These are phyloP conservation scores for Eupithecia dodoneata DNA, from an alignment of 2,888 invertebrate genomes.

Conservation along the genomic window DNA sequence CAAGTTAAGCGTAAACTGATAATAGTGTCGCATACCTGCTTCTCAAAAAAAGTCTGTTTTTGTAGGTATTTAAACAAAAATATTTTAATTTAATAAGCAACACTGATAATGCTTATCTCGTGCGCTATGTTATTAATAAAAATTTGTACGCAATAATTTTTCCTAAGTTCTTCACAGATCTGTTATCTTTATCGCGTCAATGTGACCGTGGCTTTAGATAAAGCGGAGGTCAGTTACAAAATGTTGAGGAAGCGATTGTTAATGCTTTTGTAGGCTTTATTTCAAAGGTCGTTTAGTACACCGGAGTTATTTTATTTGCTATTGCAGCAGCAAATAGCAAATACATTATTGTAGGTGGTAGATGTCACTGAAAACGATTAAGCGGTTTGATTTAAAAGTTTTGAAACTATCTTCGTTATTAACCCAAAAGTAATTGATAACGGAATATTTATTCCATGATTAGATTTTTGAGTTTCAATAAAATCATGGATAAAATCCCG, in stretches of 20 bases:
- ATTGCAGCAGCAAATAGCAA: not conserved
- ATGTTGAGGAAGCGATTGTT: slow-evolving; percentile 60
- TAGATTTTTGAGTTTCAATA: too few relatives aligned
- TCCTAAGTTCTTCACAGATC: slow-evolving; percentile 13
- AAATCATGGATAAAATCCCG: too few relatives aligned
- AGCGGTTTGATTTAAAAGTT: too few relatives aligned
- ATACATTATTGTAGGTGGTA: not conserved
- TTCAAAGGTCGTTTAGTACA: slow-evolving; percentile 26
- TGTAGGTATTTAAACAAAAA: not conserved
- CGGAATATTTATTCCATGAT: too few relatives aligned
- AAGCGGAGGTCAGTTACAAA: slow-evolving; percentile 60
- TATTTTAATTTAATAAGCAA: not conserved
- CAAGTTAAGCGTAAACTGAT: not conserved
- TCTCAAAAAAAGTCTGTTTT: not conserved
- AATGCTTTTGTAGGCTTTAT: slow-evolving; percentile 29
- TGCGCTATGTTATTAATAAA: not conserved
- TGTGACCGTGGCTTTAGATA: slow-evolving; percentile 50
- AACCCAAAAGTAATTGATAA: too few relatives aligned
- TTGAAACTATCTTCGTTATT: too few relatives aligned
- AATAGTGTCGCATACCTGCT: not conserved
- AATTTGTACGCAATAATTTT: slow-evolving; percentile 20
- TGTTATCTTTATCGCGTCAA: slow-evolving; percentile 17
- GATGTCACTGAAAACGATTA: too few relatives aligned
- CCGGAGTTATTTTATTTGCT: not conserved
- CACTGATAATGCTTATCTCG: not conserved